These are phyloP conservation scores for Mallotus villosus DNA, from an alignment of 2,797 vertebrate genomes.

Conservation along the genomic window DNA sequence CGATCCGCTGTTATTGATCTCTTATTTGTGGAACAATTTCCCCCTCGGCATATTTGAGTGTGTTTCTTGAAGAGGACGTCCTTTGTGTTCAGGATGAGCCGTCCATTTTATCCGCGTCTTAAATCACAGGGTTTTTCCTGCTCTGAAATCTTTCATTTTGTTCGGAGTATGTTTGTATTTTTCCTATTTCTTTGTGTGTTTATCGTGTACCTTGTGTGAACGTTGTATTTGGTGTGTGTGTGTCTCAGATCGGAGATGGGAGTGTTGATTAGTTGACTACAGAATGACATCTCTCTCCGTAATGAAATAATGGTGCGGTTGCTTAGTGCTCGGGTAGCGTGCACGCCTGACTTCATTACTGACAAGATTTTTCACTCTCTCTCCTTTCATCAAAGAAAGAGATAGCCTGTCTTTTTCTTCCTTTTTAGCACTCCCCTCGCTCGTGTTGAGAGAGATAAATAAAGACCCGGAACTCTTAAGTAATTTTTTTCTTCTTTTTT, in stretches of 20 bases:
- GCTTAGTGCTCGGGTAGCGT: slow-evolving; percentile 67
- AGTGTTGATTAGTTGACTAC: slow-evolving; percentile 56
- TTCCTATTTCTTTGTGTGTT: slow-evolving; percentile 18
- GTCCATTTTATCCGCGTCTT: slow-evolving; percentile 33
- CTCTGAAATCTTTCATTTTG: slow-evolving; percentile 44
- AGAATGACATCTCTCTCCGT: slow-evolving; percentile 67
- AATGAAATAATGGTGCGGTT: slow-evolving; percentile 76
- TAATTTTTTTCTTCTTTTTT: slow-evolving; percentile 57
- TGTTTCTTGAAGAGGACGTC: slow-evolving; percentile 23
- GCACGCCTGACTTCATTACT: slow-evolving; percentile 75
- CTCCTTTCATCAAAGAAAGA: slow-evolving; percentile 49
- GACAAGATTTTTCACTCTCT: slow-evolving; percentile 57
- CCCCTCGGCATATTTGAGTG: background rate
- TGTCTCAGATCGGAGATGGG: slow-evolving; percentile 25
- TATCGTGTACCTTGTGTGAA: slow-evolving; percentile 14
- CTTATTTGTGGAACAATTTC: slow-evolving; percentile 21
- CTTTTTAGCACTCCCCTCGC: slow-evolving; percentile 53
- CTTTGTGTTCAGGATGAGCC: slow-evolving; percentile 40
- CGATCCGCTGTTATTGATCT: background rate
- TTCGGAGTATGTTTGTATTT: slow-evolving; percentile 17
- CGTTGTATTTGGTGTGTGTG: slow-evolving; percentile 23
- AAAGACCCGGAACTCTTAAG: slow-evolving; percentile 47
- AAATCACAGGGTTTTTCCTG: slow-evolving; percentile 32
- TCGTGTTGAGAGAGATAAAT: slow-evolving; percentile 58
- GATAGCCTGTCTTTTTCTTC: slow-evolving; percentile 44